Base-by-base conservation (phyloP, 2,888 invertebrate genomes). In the Panopea generosa region DNA sequence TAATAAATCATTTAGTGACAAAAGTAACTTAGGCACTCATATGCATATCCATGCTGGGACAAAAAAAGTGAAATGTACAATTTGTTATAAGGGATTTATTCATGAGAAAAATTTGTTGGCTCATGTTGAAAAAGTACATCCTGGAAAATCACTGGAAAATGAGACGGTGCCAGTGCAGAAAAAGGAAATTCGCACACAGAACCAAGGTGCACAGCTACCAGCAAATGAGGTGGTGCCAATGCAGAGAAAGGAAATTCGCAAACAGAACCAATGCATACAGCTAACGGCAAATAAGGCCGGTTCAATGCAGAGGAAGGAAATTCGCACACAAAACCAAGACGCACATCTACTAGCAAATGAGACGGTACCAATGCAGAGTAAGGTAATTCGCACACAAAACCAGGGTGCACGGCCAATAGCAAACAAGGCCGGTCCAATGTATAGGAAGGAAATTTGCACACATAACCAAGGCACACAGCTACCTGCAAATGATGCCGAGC, bases 41-140 rank as follows among this genome's bases (percentile, higher is more conserved):
- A 61, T 56, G 38, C 26, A 40, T 6, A 61, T 22, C 14, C 79
- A 79, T 43, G 26, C 49, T 24, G 79, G 71, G 14, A 53, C 60
- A 14, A 60, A 62, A 40, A 60, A 50, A 27, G 27, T 75, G 16
- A 68, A 61, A 43, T 79, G 79, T 52, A 50, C 33, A 18, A 24
- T 56, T n/a, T 79, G 79, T 50, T 65, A 68, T 18, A 67, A 68
- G 24, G 62, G 43, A 24, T 79, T 75, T 33, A 26, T 75, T 4
- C 65, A 69, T n/a, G 38, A 67, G 45, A 61, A 65, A 26, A 62
- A 49, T 26, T 45, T 75, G 26, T 2, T 57, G 11, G 27, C 56
- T 0, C 79, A 79, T 24, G 49, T 75, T 18, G 49, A 70, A n/a
- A 27, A 52, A 2, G n/a, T 43, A 24, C 77, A 77, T 60, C 22